Evolutionary conservation across 2,888 invertebrate species (phyloP).

Genomic region (Dicyrtomina minuta): DNA sequence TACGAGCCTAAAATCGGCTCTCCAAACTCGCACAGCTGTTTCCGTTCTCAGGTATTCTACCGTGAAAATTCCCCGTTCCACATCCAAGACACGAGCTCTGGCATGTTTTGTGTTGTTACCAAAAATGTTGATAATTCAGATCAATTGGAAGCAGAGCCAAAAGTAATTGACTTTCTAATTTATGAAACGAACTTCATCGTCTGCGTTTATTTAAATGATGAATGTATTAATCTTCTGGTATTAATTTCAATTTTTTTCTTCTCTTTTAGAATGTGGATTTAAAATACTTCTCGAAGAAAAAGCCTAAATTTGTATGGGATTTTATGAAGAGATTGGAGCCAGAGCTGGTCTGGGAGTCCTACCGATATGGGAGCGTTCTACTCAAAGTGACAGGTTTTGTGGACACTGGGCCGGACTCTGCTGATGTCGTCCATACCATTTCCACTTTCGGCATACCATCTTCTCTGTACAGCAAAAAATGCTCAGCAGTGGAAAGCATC

Average conservation of each 20-base stretch:
- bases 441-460: slow-evolving; percentile 54
- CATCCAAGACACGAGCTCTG: slow-evolving; percentile 57
- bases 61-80: slow-evolving; percentile 59
- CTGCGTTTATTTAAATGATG: not conserved
- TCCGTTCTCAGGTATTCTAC: slow-evolving; percentile 61
- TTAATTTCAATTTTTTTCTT: not conserved
- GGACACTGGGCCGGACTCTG: too few relatives aligned
- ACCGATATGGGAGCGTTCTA: slow-evolving; percentile 48
- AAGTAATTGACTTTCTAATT: slow-evolving; percentile 51
- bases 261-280: slow-evolving; percentile 13
- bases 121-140: slow-evolving; percentile 62
- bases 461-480: slow-evolving; percentile 55
- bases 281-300: slow-evolving; percentile 13
- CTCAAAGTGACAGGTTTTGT: not conserved
- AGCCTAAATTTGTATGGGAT: slow-evolving; percentile 43
- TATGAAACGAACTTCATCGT: not conserved
- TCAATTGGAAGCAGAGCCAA: slow-evolving; percentile 54
- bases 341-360: slow-evolving; percentile 31
- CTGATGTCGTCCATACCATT: too few relatives aligned
- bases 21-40: slow-evolving; percentile 59
- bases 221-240: not conserved
- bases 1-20: slow-evolving; percentile 18
- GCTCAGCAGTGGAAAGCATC: slow-evolving; percentile 57
- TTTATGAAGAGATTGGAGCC: not conserved
- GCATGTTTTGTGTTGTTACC: slow-evolving; percentile 64